A percentile compares a stretch with the other conserved stretches of the same genome.
phyloP scores from a whole-genome alignment of 1,140 invertebrate species.

The Oncopodura yosiiana region DNA sequence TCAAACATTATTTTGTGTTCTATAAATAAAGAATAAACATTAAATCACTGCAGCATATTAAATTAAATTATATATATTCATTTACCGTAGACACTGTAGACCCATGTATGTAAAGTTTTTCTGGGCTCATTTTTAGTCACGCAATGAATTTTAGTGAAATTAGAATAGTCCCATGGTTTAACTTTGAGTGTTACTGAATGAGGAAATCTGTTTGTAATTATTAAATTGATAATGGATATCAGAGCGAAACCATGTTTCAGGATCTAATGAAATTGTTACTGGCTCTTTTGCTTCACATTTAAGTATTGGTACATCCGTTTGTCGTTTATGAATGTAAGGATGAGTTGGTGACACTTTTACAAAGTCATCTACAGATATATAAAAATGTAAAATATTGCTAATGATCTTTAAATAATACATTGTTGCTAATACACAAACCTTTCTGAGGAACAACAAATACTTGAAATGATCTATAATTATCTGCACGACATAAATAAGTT shows the following conservation, averaged over 20 bases:
- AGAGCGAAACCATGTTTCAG: no score
- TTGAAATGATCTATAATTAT: conserved; percentile 4
- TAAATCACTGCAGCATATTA: background rate
- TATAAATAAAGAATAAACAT: background rate
- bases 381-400: no score
- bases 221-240: no score
- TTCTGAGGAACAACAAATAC: conserved; percentile 1
- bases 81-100: conserved; percentile 6
- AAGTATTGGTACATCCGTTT: no score
- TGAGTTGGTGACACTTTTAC: background rate
- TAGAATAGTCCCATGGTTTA: no score
- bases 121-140: background rate
- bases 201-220: no score
- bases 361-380: no score
- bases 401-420: no score
- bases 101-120: conserved; percentile 1
- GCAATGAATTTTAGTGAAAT: conserved; percentile 3
- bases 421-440: background rate
- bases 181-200: no score
- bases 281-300: no score
- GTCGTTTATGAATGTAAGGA: background rate
- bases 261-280: no score
- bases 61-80: background rate
- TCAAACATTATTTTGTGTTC: background rate
- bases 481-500: background rate